Conservation (phyloP, 2,797 vertebrate species). For the Galaxias olidus region DNA sequence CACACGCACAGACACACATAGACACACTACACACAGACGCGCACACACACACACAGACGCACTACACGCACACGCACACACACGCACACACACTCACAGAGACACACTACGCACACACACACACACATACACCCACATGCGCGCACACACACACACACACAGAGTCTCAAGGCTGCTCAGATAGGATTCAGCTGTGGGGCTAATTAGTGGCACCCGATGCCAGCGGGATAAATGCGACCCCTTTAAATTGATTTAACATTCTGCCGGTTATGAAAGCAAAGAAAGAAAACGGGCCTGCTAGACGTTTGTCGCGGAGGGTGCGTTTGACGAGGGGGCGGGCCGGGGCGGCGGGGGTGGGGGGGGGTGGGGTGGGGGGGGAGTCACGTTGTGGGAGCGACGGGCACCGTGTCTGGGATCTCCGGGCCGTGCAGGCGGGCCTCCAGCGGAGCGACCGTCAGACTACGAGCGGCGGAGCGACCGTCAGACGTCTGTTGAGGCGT, state of each 20-base stretch:
- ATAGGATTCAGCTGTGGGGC: conserved; percentile 44
- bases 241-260: conserved; percentile 50
- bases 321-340: conserved; percentile 9
- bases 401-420: too few relatives aligned
- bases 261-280: conserved; percentile 18
- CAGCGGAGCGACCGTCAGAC: too few relatives aligned
- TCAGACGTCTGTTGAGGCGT: too few relatives aligned
- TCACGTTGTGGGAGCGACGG: too few relatives aligned
- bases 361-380: background rate
- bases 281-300: background rate
- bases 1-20: conserved; percentile 3
- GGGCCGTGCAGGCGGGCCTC: too few relatives aligned
- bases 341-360: background rate
- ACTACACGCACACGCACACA: too few relatives aligned
- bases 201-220: conserved; percentile 49
- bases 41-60: too few relatives aligned
- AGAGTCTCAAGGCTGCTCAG: conserved; percentile 21
- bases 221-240: conserved; percentile 34
- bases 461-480: too few relatives aligned
- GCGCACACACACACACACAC: background rate
- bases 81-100: too few relatives aligned
- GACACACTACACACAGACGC: too few relatives aligned
- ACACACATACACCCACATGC: too few relatives aligned
- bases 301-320: conserved; percentile 22
- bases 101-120: too few relatives aligned